These are phyloP conservation scores for Discoglossus pictus DNA, from an alignment of 2,797 vertebrate species.

Conservation along the genomic window DNA sequence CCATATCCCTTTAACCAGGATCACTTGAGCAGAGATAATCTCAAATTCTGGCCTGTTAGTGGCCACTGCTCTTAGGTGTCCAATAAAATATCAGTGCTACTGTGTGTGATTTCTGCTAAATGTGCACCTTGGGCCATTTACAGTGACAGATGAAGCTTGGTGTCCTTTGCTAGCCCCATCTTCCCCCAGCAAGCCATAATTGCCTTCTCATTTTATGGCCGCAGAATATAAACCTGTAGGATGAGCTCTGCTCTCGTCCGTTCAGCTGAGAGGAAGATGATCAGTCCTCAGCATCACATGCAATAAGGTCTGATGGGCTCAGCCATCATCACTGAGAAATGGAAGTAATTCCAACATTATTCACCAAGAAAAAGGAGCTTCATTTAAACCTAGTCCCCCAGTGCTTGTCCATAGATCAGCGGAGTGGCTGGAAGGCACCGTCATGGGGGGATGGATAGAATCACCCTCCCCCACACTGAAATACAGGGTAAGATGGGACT, in stretches of 20 bases:
- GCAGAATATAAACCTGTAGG: background rate
- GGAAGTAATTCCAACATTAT: slow-evolving; percentile 1
- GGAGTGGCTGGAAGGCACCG: too few species aligned
- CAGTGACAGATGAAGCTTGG: too few species aligned
- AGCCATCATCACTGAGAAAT: slow-evolving; percentile 21
- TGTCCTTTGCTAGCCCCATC: background rate
- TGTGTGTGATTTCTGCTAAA: too few species aligned
- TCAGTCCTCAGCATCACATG: background rate
- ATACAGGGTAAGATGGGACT: too few species aligned
- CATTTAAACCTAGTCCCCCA: slow-evolving; percentile 3
- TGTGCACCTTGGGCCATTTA: too few species aligned
- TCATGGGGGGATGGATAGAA: too few species aligned
- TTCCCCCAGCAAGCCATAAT: background rate
- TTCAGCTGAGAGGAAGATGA: slow-evolving; percentile 11
- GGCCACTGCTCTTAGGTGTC: too few species aligned
- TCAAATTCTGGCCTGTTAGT: too few species aligned
- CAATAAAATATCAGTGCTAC: too few species aligned
- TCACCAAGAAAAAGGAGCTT: slow-evolving; percentile 5
- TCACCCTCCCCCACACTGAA: too few species aligned
- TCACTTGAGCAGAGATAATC: too few species aligned
- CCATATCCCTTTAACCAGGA: too few species aligned
- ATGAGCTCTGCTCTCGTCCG: background rate
- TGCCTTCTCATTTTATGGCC: background rate
- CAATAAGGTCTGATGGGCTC: slow-evolving; percentile 16
- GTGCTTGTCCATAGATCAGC: background rate